Base-by-base conservation (phyloP, 1,140 invertebrate genomes). In the Aphis gossypii region DNA sequence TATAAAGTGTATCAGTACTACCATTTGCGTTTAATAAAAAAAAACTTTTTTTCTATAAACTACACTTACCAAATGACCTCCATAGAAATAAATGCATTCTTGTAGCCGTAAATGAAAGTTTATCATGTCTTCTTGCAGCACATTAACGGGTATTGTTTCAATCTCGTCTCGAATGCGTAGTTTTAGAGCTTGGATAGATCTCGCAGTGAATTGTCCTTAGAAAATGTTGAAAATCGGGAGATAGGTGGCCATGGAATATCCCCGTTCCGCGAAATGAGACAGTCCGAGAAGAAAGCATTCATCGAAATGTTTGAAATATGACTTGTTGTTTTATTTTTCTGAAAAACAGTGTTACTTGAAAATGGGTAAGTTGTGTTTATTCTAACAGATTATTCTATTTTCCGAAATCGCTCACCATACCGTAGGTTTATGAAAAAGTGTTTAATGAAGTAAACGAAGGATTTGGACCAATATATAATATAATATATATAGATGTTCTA, bases 401-500 rank as follows among this genome's bases (percentile, higher is more conserved):
- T 9, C 14, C 6, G 21, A 56, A 86, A 89, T 90, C 51, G 35
- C 89, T 60, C 94, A 51, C 14, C 94, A 95, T 94, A 95, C 94
- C 94, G 94, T 95, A 92, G 95, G 94, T 94, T 94, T 93, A 95
- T 95, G 94, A 94, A 95, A 94, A 94, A 93, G 94, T 94, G 94
- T 94, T 94, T 95, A 94, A 84, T 94, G 92, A 94, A 95, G 94
- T 94, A 94, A 94, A 94, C 94, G 93, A 94, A 3, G 94, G 94
- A 46, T 95, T 94, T 56, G 95, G 94, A 46, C 91, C 93, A 95
- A 95, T n/a, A n/a, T n/a, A n/a, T n/a, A n/a, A n/a, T n/a, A n/a
- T n/a, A n/a, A n/a, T n/a, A n/a, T n/a, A n/a, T n/a, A n/a, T n/a
- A n/a, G n/a, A n/a, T n/a, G n/a, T 41, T 41, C 3, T 94, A 46